Base-by-base conservation (phyloP, 2,797 vertebrate genomes). In the Remorina albescens region DNA sequence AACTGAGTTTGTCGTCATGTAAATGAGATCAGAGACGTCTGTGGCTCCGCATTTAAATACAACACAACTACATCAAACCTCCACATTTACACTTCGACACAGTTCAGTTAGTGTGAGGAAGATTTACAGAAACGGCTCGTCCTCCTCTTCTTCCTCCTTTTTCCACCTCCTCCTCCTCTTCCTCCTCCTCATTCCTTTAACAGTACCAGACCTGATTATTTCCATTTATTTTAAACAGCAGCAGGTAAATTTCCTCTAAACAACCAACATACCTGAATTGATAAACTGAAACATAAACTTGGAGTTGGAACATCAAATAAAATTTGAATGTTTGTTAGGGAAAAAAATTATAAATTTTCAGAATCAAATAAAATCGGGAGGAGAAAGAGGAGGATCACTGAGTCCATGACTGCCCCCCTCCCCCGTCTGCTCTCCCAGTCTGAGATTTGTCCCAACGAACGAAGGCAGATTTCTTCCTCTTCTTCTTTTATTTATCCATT, bases 361-460 rank as follows among this genome's bases (percentile, higher is more conserved):
- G 46, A 47, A 23, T 47, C 5, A 49, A 49, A 49, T 25, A 49
- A 49, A 49, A 47, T 1, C 46, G 25, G 21, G 21, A 23, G 5
- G n/a, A 49, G 8, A 11, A 49, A 21, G n/a, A 23, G n/a, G 21
- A 46, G 9, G 41, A 16, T 41, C 39, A 8, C 37, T 39, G 37
- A 13, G 39, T 16, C 11, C n/a, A n/a, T n/a, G n/a, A n/a, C 34
- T 0, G 6, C 30, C 28, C 30, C 21, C 44, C n/a, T 13, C 7
- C 2, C 44, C 32, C 6, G n/a, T 5, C 19, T 8, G 2, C 19
- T 5, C 21, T 6, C 2, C 25, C 21, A 63, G 32, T 78, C 15
- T 3, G 50, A 70, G 56, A 67, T 51, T 69, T 86, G 86, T 87
- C 85, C 86, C 86, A 50, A 82, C 89, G 89, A 79, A 21, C 25